These are phyloP conservation scores for Tridacna crocea DNA, from an alignment of 2,888 invertebrate genomes.

Conservation along the genomic window DNA sequence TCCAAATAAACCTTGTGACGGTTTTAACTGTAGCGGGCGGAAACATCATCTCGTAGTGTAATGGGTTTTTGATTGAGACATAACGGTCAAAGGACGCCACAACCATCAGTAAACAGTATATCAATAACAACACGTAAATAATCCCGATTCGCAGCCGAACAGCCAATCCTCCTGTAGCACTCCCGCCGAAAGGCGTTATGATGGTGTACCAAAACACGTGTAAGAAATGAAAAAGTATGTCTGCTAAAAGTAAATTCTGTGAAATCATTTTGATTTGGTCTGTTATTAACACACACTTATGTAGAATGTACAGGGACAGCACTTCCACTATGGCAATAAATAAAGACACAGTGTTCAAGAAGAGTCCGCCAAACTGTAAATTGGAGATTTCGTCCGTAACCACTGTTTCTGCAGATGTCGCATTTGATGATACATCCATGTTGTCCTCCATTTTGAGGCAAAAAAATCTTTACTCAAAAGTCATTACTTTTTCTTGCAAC, in stretches of 20 bases:
- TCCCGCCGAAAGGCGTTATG: neutral
- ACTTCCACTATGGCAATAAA: neutral
- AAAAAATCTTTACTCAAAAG: too few relatives aligned
- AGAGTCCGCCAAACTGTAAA: neutral
- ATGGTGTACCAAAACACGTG: neutral
- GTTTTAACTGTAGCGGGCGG: neutral
- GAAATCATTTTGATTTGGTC: slow-evolving; percentile 8
- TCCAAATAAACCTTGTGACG: neutral
- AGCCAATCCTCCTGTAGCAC: neutral
- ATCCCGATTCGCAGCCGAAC: neutral
- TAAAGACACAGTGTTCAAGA: neutral
- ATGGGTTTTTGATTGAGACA: neutral
- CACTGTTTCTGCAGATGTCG: too few relatives aligned
- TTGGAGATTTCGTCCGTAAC: too few relatives aligned
- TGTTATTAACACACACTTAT: slow-evolving; percentile 14
- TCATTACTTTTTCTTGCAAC: too few relatives aligned
- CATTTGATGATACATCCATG: too few relatives aligned
- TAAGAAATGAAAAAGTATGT: neutral
- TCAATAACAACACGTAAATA: neutral
- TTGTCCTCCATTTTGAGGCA: too few relatives aligned
- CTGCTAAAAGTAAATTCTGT: slow-evolving; percentile 5
- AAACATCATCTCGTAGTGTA: slow-evolving; percentile 2
- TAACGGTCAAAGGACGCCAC: neutral
- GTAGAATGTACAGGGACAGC: neutral
- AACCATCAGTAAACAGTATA: slow-evolving; percentile 8